phyloP scores from a whole-genome alignment of 2,888 invertebrate genomes.

The Drosophila stalkeri region DNA sequence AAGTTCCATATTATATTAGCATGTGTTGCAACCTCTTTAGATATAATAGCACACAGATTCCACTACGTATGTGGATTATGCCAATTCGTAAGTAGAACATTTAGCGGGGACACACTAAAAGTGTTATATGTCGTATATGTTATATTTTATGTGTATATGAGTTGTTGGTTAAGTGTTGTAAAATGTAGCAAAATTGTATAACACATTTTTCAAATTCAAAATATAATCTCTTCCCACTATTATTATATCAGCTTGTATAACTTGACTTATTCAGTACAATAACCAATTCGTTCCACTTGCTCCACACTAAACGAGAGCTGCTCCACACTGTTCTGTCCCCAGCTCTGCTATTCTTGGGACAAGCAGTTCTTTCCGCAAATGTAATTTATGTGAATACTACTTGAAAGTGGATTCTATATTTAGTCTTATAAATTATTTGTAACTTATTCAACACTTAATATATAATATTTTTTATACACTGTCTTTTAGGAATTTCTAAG shows the following conservation, averaged over 20 bases:
- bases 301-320: neutral
- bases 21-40: neutral
- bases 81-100: neutral
- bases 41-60: neutral
- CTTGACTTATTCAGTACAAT: neutral
- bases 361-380: slow-evolving; percentile 24
- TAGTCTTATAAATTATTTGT: rapidly evolving
- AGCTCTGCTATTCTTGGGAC: slow-evolving; percentile 32
- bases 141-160: neutral
- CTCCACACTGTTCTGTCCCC: neutral
- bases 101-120: neutral
- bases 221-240: slow-evolving; percentile 17
- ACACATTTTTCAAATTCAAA: neutral
- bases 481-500: too few relatives aligned
- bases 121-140: neutral
- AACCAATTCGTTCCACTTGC: neutral
- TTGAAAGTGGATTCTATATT: slow-evolving; percentile 12
- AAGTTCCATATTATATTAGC: neutral
- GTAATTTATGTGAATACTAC: neutral
- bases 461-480: too few relatives aligned
- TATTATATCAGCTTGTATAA: slow-evolving; percentile 1
- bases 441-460: neutral
- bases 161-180: neutral
- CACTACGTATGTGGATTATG: neutral
- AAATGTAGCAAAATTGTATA: neutral